Conservation (phyloP, 2,888 invertebrate species). For the Fragum whitleyi region DNA sequence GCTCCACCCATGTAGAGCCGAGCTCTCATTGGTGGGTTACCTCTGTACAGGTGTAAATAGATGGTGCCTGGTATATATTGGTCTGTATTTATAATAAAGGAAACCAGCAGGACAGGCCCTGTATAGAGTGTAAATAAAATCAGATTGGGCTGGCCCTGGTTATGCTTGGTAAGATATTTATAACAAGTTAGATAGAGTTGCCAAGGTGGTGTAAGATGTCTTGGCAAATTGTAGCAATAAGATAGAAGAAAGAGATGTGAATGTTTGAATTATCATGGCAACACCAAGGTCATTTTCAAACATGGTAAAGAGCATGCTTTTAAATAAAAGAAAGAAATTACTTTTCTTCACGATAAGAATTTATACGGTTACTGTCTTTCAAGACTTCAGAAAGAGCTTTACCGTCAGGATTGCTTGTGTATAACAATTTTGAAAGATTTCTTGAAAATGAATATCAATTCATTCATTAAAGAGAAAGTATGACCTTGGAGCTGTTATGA, state of each 20-base stretch:
- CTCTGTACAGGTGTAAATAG: slow-evolving; percentile 38
- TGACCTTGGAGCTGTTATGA: no score
- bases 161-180: slow-evolving; percentile 23
- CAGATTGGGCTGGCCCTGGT: slow-evolving; percentile 31
- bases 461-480: no score
- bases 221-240: neutral
- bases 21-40: slow-evolving; percentile 13
- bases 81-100: slow-evolving; percentile 20
- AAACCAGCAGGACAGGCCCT: slow-evolving; percentile 27
- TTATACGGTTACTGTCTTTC: no score
- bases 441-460: no score
- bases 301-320: no score
- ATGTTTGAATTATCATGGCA: neutral
- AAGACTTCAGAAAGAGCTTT: no score
- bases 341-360: no score
- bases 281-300: neutral
- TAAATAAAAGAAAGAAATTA: no score
- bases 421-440: no score
- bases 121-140: slow-evolving; percentile 30
- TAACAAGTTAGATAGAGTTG: slow-evolving; percentile 1
- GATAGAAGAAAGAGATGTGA: neutral
- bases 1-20: slow-evolving; percentile 91
- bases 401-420: no score
- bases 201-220: slow-evolving; percentile 3
- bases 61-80: slow-evolving; percentile 21